These are phyloP conservation scores for Drosophila mulleri DNA, from an alignment of 2,888 invertebrate genomes.

Conservation along the genomic window DNA sequence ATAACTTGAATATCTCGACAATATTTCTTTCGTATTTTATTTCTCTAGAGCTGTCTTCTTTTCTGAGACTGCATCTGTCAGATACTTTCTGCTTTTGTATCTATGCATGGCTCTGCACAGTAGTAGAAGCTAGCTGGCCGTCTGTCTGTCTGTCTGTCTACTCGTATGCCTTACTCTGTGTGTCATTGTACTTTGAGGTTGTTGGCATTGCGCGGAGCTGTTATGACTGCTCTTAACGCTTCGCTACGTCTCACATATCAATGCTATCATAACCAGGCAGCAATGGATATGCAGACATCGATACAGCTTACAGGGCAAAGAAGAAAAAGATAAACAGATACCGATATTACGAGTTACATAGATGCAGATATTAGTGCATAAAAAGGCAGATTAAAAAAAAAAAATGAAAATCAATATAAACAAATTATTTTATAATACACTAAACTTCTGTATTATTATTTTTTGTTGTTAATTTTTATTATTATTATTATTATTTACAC, in stretches of 20 bases:
- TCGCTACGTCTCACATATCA: slow-evolving; percentile 23
- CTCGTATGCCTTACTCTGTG: slow-evolving; percentile 9
- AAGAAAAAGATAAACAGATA: background rate
- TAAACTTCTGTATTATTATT: too few species aligned
- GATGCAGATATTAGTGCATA: background rate
- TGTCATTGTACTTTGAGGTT: slow-evolving; percentile 40
- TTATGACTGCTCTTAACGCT: slow-evolving; percentile 24
- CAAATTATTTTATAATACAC: too few species aligned
- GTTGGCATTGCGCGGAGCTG: slow-evolving; percentile 27
- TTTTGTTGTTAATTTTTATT: too few species aligned
- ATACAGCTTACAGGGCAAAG: background rate
- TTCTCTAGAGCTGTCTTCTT: background rate
- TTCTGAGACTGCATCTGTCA: slow-evolving; percentile 34
- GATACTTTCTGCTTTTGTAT: slow-evolving; percentile 46
- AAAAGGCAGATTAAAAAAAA: background rate
- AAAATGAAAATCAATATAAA: too few species aligned
- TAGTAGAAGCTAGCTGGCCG: slow-evolving; percentile 9
- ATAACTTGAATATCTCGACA: background rate
- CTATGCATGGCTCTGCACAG: slow-evolving; percentile 51
- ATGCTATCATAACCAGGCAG: slow-evolving; percentile 24
- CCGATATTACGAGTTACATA: background rate
- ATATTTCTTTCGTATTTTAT: background rate
- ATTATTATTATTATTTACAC: too few species aligned
- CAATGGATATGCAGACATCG: slow-evolving; percentile 12
- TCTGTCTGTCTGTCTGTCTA: slow-evolving; percentile 10